Percentiles rank a stretch among this genome's conserved stretches.
phyloP scores from a whole-genome alignment of 2,888 invertebrate genomes.

The Ennomos erosarius region DNA sequence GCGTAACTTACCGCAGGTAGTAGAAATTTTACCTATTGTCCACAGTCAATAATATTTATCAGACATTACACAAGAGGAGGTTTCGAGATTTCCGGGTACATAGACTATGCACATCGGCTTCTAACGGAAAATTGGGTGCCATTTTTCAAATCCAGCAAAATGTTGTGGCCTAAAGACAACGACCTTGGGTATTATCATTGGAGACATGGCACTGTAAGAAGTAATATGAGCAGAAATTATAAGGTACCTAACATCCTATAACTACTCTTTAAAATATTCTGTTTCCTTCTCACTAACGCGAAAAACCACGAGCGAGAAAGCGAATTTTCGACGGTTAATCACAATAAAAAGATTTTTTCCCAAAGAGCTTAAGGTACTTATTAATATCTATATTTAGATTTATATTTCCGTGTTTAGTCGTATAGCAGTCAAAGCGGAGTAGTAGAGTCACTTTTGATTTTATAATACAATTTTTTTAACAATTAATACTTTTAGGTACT shows the following conservation, averaged over 20 bases:
- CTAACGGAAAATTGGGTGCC: conserved; percentile 90
- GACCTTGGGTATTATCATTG: conserved; percentile 93
- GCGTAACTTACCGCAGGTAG: too few relatives aligned
- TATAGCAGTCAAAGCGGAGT: too few relatives aligned
- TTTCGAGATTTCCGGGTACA: conserved; percentile 93
- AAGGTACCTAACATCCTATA: conserved; percentile 81
- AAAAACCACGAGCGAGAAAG: too few relatives aligned
- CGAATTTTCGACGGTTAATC: too few relatives aligned
- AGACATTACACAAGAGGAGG: conserved; percentile 88
- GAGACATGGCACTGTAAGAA: conserved; percentile 88
- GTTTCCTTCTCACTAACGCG: too few relatives aligned
- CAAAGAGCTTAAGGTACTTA: too few relatives aligned
- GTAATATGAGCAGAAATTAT: conserved; percentile 92
- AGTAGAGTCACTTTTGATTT: too few relatives aligned
- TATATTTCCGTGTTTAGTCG: too few relatives aligned
- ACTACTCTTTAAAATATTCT: not conserved
- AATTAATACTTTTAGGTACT: too few relatives aligned
- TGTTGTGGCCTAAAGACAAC: conserved; percentile 87
- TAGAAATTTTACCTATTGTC: conserved; percentile 18
- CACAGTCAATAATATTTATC: conserved; percentile 91
- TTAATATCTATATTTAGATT: too few relatives aligned
- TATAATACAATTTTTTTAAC: too few relatives aligned
- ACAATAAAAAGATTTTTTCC: too few relatives aligned
- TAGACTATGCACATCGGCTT: conserved; percentile 91
- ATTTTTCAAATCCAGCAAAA: conserved; percentile 88